Percentiles rank a stretch among this genome's conserved stretches.
phyloP scores from a whole-genome alignment of 2,888 invertebrate genomes.

The Epinotia brunnichana region DNA sequence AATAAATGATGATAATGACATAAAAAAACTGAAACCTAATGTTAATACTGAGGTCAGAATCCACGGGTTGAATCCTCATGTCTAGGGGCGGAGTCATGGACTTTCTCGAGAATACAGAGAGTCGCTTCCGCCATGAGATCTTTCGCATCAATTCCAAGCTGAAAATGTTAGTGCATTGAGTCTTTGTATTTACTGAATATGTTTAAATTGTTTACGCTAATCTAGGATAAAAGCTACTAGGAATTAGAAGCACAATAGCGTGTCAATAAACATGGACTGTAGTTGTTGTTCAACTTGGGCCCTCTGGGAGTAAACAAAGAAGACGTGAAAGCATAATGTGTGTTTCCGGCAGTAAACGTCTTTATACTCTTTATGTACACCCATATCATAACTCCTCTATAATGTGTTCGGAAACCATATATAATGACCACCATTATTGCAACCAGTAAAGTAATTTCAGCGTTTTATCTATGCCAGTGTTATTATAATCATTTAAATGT shows the following conservation, averaged over 20 bases:
- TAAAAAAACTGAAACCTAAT: conserved; percentile 56
- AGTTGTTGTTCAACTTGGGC: neutral
- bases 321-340: no score
- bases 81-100: conserved; percentile 34
- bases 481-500: no score
- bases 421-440: no score
- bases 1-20: conserved; percentile 28
- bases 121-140: conserved; percentile 61
- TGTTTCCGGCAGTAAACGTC: no score
- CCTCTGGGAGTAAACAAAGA: neutral
- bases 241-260: neutral
- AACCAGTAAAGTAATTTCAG: no score
- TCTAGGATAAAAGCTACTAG: neutral
- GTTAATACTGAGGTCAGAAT: conserved; percentile 59
- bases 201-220: neutral
- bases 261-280: neutral
- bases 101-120: conserved; percentile 55
- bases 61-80: conserved; percentile 52
- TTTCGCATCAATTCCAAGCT: conserved; percentile 40
- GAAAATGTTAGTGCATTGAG: conserved; percentile 41
- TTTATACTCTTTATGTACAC: no score
- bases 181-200: neutral
- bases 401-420: no score
- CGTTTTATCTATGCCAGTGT: no score
- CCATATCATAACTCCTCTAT: no score